Percentiles rank a stretch among this genome's conserved stretches.
phyloP scores from a whole-genome alignment of 2,888 invertebrate species.

The Biston stratarius region DNA sequence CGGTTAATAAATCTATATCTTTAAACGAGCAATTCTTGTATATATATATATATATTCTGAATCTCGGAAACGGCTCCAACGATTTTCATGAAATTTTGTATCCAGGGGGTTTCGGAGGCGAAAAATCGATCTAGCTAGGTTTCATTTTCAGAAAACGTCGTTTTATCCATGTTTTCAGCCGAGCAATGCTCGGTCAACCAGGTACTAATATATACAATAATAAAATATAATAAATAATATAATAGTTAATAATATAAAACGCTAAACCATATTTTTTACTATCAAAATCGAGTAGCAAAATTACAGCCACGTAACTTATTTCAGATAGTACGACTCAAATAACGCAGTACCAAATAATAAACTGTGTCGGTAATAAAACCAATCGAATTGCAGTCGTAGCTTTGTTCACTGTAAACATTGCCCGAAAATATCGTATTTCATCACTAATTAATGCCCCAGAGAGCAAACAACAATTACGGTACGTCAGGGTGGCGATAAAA shows the following conservation, averaged over 20 bases:
- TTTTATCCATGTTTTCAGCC: too few relatives aligned
- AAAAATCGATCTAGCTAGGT: too few relatives aligned
- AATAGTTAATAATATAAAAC: background rate
- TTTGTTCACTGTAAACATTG: constrained; percentile 52
- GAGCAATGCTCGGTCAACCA: too few relatives aligned
- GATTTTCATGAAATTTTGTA: too few relatives aligned
- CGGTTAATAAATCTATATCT: too few relatives aligned
- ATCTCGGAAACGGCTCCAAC: too few relatives aligned
- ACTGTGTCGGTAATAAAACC: constrained; percentile 22
- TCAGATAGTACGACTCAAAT: constrained; percentile 22
- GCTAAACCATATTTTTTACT: background rate
- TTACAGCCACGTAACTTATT: constrained; percentile 3
- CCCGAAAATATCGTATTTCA: constrained; percentile 78
- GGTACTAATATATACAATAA: background rate
- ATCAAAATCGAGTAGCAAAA: background rate
- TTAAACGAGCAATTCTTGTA: too few relatives aligned
- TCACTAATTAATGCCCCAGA: constrained; percentile 75
- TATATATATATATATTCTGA: too few relatives aligned
- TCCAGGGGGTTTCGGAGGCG: too few relatives aligned
- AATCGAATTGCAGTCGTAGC: constrained; percentile 40
- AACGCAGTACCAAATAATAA: constrained; percentile 28
- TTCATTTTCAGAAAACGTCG: too few relatives aligned
- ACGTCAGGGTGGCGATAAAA: constrained; percentile 63
- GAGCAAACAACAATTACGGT: constrained; percentile 78
- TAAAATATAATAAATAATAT: background rate